These are phyloP conservation scores for Pterophyllum scalare DNA, from an alignment of 2,113 vertebrate genomes.

Conservation along the genomic window DNA sequence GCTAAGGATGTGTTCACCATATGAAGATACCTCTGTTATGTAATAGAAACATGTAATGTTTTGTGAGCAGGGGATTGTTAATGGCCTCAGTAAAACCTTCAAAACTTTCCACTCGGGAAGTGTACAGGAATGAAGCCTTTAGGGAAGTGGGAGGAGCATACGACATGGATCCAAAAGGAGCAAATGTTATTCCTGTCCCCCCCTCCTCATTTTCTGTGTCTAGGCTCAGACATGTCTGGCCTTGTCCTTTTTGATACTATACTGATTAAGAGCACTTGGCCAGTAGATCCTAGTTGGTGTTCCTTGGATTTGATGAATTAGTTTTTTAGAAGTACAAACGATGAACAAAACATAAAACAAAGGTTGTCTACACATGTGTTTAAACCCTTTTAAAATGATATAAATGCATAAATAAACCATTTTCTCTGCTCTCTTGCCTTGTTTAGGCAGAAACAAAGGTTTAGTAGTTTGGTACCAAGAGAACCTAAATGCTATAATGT, in stretches of 20 bases:
- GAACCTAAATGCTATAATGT: neutral
- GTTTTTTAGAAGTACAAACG: neutral
- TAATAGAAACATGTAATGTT: neutral
- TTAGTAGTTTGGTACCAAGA: neutral
- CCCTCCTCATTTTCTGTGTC: constrained; percentile 14
- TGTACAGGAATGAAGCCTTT: constrained; percentile 30
- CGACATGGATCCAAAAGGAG: constrained; percentile 32
- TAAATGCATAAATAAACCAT: neutral
- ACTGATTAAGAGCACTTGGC: constrained; percentile 31
- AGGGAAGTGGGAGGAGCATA: constrained; percentile 27
- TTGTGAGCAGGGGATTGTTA: neutral
- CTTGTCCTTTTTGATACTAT: constrained; percentile 28
- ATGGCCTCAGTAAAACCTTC: constrained; percentile 2
- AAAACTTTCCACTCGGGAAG: constrained; percentile 57
- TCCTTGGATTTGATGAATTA: neutral
- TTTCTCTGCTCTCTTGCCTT: neutral
- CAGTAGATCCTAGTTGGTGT: neutral
- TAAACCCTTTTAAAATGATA: neutral
- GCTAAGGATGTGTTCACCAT: neutral
- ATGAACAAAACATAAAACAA: neutral
- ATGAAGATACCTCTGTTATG: neutral
- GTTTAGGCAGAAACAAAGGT: neutral
- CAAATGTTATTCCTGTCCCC: constrained; percentile 55
- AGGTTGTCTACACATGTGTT: neutral
- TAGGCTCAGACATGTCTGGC: constrained; percentile 53